Evolutionary conservation across 2,797 vertebrate genomes (phyloP).

Genomic region (Smutsia gigantea): DNA sequence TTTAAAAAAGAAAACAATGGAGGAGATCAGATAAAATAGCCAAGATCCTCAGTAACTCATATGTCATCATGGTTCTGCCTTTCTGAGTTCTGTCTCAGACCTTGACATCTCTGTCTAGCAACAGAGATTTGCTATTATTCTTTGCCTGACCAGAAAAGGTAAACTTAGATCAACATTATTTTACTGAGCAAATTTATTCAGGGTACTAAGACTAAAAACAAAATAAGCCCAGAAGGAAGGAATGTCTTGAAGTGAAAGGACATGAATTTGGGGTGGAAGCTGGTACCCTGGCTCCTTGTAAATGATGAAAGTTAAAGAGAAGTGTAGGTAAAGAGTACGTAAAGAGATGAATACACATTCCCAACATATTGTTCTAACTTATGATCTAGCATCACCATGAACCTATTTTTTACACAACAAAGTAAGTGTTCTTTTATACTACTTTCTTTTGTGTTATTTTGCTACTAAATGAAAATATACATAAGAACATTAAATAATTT

Average conservation of each 20-base stretch:
- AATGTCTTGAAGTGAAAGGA: background rate
- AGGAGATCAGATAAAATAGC: background rate
- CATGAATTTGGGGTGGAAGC: background rate
- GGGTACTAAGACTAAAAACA: background rate
- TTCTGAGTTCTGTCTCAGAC: background rate
- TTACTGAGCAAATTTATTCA: background rate
- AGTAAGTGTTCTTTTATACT: background rate
- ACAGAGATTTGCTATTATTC: background rate
- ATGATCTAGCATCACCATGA: background rate
- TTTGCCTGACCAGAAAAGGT: background rate
- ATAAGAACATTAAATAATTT: background rate
- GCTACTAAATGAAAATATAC: background rate
- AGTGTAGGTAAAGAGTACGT: background rate
- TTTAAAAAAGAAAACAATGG: background rate
- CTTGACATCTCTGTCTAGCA: no score
- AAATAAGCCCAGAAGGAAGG: background rate
- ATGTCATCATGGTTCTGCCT: background rate
- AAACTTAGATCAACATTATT: background rate
- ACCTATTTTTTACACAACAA: background rate
- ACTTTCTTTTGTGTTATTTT: background rate
- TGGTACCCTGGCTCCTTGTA: background rate
- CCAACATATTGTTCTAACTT: accelerated
- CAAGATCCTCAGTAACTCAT: background rate
- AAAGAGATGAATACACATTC: background rate
- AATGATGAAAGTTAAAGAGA: background rate